These are phyloP conservation scores for Myiozetetes cayanensis DNA, from an alignment of 2,113 vertebrate genomes.

Conservation along the genomic window DNA sequence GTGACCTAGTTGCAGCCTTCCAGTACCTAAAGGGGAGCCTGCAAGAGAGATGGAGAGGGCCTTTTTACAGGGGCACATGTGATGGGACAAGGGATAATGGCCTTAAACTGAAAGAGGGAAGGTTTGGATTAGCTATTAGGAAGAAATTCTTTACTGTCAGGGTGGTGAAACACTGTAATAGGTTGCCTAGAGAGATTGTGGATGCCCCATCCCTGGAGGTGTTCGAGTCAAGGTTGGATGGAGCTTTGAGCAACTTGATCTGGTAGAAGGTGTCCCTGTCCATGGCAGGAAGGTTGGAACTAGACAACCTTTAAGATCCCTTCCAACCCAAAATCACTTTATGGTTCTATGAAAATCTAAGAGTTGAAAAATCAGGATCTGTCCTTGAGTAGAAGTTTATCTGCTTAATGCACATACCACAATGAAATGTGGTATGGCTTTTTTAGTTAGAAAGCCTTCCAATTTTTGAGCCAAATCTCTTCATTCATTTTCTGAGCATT, in stretches of 20 bases:
- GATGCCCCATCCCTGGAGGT: background rate
- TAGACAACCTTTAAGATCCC: background rate
- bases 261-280: background rate
- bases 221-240: background rate
- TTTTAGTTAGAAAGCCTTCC: background rate
- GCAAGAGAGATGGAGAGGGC: background rate
- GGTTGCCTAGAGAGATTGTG: background rate
- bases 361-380: background rate
- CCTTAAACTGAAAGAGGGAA: background rate
- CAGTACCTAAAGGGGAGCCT: background rate
- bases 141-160: background rate
- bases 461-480: background rate
- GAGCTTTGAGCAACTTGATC: background rate
- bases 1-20: background rate
- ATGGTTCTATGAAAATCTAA: background rate
- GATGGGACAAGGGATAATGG: background rate
- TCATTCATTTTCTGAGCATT: background rate
- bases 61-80: background rate
- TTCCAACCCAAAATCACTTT: background rate
- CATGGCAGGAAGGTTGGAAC: background rate
- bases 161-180: background rate
- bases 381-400: background rate
- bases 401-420: fast-evolving
- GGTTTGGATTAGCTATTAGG: background rate
- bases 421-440: background rate